A percentile compares a stretch with the other conserved stretches of the same genome.
Evolutionary conservation across 2,888 invertebrate genomes (phyloP).

Genomic region (Sarcophaga caerulescens): DNA sequence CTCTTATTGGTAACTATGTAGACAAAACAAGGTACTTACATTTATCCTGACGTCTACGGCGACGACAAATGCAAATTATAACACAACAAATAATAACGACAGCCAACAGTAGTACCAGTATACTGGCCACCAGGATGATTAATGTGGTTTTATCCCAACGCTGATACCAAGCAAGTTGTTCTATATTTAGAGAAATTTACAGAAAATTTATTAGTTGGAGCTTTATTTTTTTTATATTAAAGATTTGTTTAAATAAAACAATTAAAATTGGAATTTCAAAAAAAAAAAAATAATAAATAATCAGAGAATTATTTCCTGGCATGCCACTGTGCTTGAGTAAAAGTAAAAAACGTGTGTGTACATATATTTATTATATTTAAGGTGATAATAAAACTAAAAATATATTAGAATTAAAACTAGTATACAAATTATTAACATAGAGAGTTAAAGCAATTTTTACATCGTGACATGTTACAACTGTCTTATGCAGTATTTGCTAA

Average conservation of each 20-base stretch:
- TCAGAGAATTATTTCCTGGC: neutral
- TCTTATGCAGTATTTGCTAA: too few relatives aligned
- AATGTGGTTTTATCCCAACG: slow-evolving; percentile 89
- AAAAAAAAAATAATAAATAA: neutral
- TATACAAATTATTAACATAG: too few relatives aligned
- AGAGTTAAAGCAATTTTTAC: too few relatives aligned
- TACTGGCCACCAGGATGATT: slow-evolving; percentile 87
- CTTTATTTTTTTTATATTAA: neutral
- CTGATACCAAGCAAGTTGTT: slow-evolving; percentile 91
- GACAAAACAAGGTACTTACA: slow-evolving; percentile 77
- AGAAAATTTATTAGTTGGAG: neutral
- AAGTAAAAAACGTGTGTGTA: too few relatives aligned
- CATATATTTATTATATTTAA: too few relatives aligned
- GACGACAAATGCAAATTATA: slow-evolving; percentile 92
- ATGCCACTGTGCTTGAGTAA: neutral
- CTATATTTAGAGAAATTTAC: slow-evolving; percentile 81
- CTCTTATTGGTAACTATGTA: neutral
- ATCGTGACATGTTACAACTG: too few relatives aligned
- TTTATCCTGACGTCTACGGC: slow-evolving; percentile 85
- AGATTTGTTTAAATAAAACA: neutral
- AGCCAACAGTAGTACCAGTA: slow-evolving; percentile 86
- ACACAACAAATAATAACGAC: slow-evolving; percentile 92
- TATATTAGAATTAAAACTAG: too few relatives aligned
- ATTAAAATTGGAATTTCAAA: neutral
- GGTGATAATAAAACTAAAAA: too few relatives aligned